Percentiles rank a stretch among this genome's conserved stretches.
Evolutionary conservation across 1,140 invertebrate genomes (phyloP).

Genomic region (Drosophila tropicalis): DNA sequence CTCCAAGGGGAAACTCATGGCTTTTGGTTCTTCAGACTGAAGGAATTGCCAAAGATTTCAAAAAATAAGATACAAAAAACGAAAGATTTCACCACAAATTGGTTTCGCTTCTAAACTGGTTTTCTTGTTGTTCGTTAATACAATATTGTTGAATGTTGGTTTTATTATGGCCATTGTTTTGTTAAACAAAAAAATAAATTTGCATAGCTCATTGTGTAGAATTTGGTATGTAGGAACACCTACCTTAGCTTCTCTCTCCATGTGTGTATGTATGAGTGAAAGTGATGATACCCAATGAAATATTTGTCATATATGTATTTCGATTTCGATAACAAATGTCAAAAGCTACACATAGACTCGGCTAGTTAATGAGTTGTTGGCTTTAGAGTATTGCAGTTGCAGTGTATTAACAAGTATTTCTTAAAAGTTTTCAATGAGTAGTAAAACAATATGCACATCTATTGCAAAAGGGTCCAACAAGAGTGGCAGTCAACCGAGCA

Average conservation of each 20-base stretch:
- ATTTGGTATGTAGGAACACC: too few relatives aligned
- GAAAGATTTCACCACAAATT: conserved; percentile 7
- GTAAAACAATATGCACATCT: background rate
- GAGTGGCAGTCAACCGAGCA: conserved; percentile 28
- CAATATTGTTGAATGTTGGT: conserved; percentile 7
- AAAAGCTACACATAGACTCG: too few relatives aligned
- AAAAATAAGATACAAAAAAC: too few relatives aligned
- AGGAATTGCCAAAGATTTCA: background rate
- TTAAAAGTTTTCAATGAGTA: background rate
- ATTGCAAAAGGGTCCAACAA: conserved; percentile 57
- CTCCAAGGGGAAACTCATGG: background rate
- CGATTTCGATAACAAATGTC: background rate
- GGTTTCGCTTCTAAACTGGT: conserved; percentile 7
- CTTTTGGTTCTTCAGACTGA: background rate
- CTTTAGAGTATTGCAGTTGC: too few relatives aligned
- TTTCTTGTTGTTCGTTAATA: conserved; percentile 3
- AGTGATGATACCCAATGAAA: background rate
- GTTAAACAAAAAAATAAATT: background rate
- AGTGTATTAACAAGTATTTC: background rate
- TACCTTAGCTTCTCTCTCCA: too few relatives aligned
- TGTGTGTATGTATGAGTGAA: conserved; percentile 3
- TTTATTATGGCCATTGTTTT: conserved; percentile 7
- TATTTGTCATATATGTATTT: background rate
- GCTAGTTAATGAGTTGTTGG: too few relatives aligned
- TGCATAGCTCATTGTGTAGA: background rate